Evolutionary conservation across 2,888 invertebrate species (phyloP).

Genomic region (Cheilosia urbana): DNA sequence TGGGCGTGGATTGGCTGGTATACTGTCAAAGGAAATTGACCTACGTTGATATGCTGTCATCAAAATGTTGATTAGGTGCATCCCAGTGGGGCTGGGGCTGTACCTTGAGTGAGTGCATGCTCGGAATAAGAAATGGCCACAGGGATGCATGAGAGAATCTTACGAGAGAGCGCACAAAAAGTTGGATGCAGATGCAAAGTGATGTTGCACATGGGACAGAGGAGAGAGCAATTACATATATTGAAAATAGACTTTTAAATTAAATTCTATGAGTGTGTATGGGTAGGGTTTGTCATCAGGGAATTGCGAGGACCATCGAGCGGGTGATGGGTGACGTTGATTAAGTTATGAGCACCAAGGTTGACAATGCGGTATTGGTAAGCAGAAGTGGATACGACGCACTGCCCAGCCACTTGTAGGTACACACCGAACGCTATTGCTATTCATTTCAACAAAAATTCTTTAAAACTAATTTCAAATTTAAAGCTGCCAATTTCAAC

Average conservation of each 20-base stretch:
- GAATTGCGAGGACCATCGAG: no score
- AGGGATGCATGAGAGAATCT: conserved; percentile 45
- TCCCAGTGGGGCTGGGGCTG: conserved; percentile 60
- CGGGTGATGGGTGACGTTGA: no score
- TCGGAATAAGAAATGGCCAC: conserved; percentile 60
- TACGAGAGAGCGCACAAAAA: neutral
- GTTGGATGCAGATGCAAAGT: neutral
- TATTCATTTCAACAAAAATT: no score
- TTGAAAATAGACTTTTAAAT: neutral
- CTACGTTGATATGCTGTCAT: conserved; percentile 74
- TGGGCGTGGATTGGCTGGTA: conserved; percentile 72
- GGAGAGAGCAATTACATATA: neutral
- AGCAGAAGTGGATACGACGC: no score
- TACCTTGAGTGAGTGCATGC: conserved; percentile 41
- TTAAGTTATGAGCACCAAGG: no score
- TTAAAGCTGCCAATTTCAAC: no score
- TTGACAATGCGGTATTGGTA: no score
- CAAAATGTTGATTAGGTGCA: conserved; percentile 74
- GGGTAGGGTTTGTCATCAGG: no score
- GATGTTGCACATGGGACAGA: neutral
- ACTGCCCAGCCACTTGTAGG: no score
- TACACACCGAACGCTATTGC: no score
- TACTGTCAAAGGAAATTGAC: conserved; percentile 75
- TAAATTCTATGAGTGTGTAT: no score
- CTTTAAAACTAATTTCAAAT: no score